Conservation (phyloP, 2,113 vertebrate species). For the Hippocampus abdominalis region DNA sequence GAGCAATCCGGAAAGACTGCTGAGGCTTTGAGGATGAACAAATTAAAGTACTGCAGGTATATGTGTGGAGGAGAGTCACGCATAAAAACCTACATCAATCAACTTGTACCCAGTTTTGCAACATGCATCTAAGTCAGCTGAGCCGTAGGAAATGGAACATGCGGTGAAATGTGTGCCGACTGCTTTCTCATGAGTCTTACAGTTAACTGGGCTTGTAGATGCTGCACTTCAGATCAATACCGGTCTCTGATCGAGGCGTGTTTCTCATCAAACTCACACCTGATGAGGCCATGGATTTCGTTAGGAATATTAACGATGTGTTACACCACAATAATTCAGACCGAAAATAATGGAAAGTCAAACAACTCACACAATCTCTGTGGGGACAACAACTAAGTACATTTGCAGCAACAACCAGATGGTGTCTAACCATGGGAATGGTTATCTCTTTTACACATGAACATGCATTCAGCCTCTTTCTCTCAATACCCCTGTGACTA, state of each 20-base stretch:
- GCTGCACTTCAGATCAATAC: not conserved
- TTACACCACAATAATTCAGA: conserved; percentile 5
- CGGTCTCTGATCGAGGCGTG: not conserved
- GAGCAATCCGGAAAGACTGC: too few species aligned
- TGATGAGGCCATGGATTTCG: conserved; percentile 8
- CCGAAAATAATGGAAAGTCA: not conserved
- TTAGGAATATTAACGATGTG: not conserved
- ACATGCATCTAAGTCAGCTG: not conserved
- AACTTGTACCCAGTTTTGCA: not conserved
- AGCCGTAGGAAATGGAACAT: not conserved
- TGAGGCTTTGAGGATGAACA: too few species aligned
- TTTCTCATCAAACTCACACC: conserved; percentile 3
- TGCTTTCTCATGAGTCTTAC: too few species aligned
- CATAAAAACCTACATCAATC: not conserved
- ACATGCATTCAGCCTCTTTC: conserved; percentile 8
- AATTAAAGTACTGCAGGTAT: too few species aligned
- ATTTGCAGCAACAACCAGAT: conserved; percentile 43
- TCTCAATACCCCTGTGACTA: conserved; percentile 9
- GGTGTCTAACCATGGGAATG: conserved; percentile 24
- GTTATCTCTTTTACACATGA: conserved; percentile 16
- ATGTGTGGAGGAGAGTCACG: too few species aligned
- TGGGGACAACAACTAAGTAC: conserved; percentile 18
- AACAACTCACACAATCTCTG: not conserved
- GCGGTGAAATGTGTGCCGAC: not conserved
- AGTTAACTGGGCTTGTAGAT: not conserved